Percentiles rank a stretch among this genome's conserved stretches.
Evolutionary conservation across 2,888 invertebrate species (phyloP).

Genomic region (Dyspetes luteomarginatus): DNA sequence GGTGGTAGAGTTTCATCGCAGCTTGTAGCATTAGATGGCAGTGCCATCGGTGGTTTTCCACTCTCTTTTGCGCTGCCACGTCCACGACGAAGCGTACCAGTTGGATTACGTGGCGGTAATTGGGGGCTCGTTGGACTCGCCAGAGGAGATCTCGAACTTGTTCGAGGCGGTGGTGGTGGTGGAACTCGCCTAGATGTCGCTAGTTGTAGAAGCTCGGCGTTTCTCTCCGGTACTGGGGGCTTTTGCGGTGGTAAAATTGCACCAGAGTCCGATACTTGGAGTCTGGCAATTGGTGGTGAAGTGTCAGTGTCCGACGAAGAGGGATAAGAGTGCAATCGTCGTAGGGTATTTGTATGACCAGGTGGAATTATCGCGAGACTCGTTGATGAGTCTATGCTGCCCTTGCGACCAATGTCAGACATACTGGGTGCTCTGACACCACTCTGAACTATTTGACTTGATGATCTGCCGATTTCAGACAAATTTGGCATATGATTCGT

Average conservation of each 20-base stretch:
- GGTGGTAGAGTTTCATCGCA: conserved; percentile 41
- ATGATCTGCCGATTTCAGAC: conserved; percentile 68
- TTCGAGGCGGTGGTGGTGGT: conserved; percentile 96
- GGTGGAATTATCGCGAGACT: conserved; percentile 78
- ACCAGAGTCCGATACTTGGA: conserved; percentile 82
- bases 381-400: conserved; percentile 85
- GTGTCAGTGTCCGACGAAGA: conserved; percentile 93
- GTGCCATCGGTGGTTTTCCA: conserved; percentile 79
- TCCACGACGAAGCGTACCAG: conserved; percentile 78
- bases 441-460: conserved; percentile 67
- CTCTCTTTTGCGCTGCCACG: conserved; percentile 81
- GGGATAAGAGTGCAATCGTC: conserved; percentile 93
- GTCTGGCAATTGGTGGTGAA: conserved; percentile 89
- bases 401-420: conserved; percentile 85
- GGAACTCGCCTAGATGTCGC: conserved; percentile 91
- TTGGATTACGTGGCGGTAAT: conserved; percentile 86
- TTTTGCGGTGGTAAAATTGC: conserved; percentile 84
- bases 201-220: conserved; percentile 90
- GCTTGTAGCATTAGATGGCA: conserved; percentile 70
- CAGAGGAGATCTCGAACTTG: conserved; percentile 94
- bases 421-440: conserved; percentile 82
- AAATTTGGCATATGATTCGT: conserved; percentile 66
- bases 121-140: conserved; percentile 92
- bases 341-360: conserved; percentile 84
- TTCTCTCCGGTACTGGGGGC: conserved; percentile 93